Evolutionary conservation across 2,113 vertebrate species (phyloP).

Genomic region (Grantiella picta): DNA sequence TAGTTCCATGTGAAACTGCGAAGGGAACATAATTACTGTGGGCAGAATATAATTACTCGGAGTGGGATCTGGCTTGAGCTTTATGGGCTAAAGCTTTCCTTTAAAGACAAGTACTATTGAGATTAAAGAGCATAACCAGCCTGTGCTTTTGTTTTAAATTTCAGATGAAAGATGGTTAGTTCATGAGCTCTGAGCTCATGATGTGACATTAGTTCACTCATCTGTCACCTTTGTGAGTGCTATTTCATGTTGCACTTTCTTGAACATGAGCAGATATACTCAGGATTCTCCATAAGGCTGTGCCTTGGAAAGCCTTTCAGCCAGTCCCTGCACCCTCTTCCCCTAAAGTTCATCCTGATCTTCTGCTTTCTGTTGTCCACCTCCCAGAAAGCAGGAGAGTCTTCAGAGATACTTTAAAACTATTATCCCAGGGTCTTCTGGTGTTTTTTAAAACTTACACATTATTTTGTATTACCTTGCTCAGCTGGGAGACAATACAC

Average conservation of each 20-base stretch:
- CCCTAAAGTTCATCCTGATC: neutral
- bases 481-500: neutral
- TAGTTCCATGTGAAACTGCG: neutral
- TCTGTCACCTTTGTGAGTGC: neutral
- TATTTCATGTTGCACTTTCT: neutral
- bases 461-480: neutral
- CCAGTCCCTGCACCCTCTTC: neutral
- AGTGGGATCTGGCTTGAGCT: neutral
- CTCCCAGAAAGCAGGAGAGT: neutral
- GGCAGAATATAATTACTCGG: conserved; percentile 18
- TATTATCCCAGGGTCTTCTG: neutral
- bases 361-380: neutral
- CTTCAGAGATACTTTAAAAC: neutral
- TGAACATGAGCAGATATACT: neutral
- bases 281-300: neutral
- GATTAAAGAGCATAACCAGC: neutral
- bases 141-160: neutral
- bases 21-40: conserved; percentile 17
- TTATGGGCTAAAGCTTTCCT: neutral
- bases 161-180: neutral
- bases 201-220: neutral
- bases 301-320: neutral
- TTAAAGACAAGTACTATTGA: neutral
- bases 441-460: neutral
- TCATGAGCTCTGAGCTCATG: neutral